These are phyloP conservation scores for Drosophila athabasca DNA, from an alignment of 1,140 invertebrate genomes.

Conservation along the genomic window DNA sequence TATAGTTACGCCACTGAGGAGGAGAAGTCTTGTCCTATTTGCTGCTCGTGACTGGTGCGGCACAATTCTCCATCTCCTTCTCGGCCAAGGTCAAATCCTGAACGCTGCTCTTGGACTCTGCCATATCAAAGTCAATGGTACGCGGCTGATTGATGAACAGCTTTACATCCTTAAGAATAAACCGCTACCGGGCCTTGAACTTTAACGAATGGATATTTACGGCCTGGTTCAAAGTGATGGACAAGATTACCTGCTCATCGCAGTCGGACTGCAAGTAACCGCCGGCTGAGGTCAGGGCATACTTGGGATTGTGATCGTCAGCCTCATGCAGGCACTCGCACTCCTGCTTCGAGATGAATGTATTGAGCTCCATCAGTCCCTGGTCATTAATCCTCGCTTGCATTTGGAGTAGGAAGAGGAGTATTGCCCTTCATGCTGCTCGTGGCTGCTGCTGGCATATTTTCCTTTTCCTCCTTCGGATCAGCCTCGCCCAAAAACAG, in stretches of 20 bases:
- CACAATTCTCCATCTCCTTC: too few species aligned
- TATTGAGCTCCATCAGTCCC: conserved; percentile 95
- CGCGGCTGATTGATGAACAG: conserved; percentile 98
- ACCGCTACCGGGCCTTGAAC: conserved; percentile 93
- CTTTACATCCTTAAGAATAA: conserved; percentile 96
- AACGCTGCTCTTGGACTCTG: conserved; percentile 91
- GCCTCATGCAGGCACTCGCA: conserved; percentile 99
- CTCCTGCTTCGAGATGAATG: conserved; percentile 93
- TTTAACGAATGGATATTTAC: conserved; percentile 99
- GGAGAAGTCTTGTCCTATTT: too few species aligned
- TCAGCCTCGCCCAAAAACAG: too few species aligned
- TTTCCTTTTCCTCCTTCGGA: too few species aligned
- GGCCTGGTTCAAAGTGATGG: conserved; percentile 95
- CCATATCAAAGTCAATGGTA: conserved; percentile 98
- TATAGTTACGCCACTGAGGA: too few species aligned
- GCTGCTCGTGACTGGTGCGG: too few species aligned
- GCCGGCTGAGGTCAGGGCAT: conserved; percentile 89
- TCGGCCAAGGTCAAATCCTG: conserved; percentile 96
- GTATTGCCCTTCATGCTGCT: too few species aligned
- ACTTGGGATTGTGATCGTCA: conserved; percentile 93
- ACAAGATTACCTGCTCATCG: conserved; percentile 98
- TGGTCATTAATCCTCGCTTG: too few species aligned
- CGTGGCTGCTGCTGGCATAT: too few species aligned
- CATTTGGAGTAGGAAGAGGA: too few species aligned
- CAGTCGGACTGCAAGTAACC: conserved; percentile 95